Evolutionary conservation across 2,113 vertebrate genomes (phyloP).

Genomic region (Gallinago jamesoni): DNA sequence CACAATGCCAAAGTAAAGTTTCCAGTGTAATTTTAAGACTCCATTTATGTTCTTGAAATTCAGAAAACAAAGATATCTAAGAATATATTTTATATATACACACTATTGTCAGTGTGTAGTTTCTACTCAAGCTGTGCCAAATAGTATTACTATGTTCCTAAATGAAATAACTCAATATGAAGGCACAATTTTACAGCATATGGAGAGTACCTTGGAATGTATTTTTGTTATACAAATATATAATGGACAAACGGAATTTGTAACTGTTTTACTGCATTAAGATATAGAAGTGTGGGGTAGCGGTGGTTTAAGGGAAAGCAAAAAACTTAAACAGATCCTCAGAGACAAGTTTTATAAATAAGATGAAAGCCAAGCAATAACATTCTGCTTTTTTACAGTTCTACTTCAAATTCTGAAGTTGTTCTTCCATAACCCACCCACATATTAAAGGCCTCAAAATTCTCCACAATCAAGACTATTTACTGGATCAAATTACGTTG

Average conservation of each 20-base stretch:
- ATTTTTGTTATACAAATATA: background rate
- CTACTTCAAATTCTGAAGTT: background rate
- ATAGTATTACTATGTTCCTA: background rate
- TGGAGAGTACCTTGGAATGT: background rate
- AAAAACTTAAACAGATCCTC: background rate
- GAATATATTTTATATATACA: background rate
- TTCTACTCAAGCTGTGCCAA: background rate
- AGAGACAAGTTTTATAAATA: background rate
- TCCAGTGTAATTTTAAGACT: background rate
- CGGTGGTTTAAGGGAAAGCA: background rate
- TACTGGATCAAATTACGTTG: background rate
- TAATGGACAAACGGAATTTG: background rate
- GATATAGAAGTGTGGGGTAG: background rate
- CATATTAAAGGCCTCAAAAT: background rate
- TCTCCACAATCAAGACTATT: background rate
- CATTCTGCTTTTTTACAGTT: background rate
- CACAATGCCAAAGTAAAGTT: background rate
- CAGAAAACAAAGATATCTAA: background rate
- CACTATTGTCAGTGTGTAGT: background rate
- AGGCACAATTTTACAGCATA: background rate
- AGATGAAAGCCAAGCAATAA: background rate
- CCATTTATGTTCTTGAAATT: background rate
- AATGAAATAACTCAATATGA: background rate
- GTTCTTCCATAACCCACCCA: background rate
- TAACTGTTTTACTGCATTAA: background rate